Evolutionary conservation across 2,888 invertebrate genomes (phyloP).

Genomic region (Heliconius charithonia): DNA sequence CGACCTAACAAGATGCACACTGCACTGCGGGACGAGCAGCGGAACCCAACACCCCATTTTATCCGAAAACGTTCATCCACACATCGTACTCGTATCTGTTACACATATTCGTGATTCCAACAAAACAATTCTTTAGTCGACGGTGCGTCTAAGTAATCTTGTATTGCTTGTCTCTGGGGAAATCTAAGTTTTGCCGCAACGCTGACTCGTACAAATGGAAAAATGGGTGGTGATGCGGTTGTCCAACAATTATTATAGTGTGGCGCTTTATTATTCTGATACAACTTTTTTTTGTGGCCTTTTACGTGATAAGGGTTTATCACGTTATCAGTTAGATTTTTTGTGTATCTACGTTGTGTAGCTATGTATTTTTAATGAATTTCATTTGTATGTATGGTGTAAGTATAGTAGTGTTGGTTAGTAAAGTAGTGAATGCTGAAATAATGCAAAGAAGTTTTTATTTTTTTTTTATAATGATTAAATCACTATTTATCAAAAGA

Average conservation of each 20-base stretch:
- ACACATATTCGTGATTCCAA: constrained; percentile 6
- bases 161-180: constrained; percentile 42
- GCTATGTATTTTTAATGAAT: not conserved
- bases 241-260: constrained; percentile 35
- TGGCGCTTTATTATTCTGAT: constrained; percentile 11
- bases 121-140: constrained; percentile 30
- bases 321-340: not conserved
- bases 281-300: not conserved
- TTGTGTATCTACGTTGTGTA: not conserved
- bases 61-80: not conserved
- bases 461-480: not conserved
- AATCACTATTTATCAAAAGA: too few relatives aligned
- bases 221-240: constrained; percentile 34
- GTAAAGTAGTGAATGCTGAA: not conserved
- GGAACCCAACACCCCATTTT: not conserved
- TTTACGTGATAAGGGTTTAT: not conserved
- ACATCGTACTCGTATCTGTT: constrained; percentile 4
- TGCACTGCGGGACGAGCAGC: too few relatives aligned
- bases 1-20: too few relatives aligned
- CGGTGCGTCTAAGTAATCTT: constrained; percentile 42
- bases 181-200: constrained; percentile 40
- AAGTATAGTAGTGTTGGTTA: not conserved
- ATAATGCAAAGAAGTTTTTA: not conserved
- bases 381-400: not conserved
- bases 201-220: constrained; percentile 37